phyloP scores from a whole-genome alignment of 2,113 vertebrate genomes.

The Hypocryptadius cinnamomeus region DNA sequence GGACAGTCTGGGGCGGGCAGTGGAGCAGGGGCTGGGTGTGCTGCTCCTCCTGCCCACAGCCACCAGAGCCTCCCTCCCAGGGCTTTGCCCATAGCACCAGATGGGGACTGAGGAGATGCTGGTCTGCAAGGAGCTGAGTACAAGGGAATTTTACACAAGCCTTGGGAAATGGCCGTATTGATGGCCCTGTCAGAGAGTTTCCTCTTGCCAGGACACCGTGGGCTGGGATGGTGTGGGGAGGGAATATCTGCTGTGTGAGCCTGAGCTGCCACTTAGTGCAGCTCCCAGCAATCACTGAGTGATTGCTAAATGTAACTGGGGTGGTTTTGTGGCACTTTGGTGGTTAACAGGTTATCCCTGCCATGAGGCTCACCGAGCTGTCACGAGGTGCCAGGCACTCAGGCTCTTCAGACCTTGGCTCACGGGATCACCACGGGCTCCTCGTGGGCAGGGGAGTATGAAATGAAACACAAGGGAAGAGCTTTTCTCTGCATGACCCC shows the following conservation, averaged over 20 bases:
- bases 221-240: accelerated
- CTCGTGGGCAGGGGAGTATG: background rate
- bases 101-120: accelerated
- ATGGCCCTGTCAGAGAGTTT: background rate
- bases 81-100: background rate
- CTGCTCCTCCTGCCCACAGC: background rate
- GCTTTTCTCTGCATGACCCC: background rate
- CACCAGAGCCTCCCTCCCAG: background rate
- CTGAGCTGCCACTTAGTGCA: accelerated
- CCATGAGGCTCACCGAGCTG: background rate
- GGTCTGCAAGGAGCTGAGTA: background rate
- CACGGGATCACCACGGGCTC: background rate
- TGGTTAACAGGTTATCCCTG: background rate
- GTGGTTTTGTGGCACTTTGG: background rate
- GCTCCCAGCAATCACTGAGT: background rate
- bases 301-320: accelerated
- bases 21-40: accelerated
- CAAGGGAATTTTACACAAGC: background rate
- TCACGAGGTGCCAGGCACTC: background rate
- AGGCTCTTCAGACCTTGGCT: background rate
- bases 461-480: background rate
- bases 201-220: accelerated
- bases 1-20: background rate
- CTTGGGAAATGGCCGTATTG: background rate
- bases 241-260: background rate